Conservation (phyloP, 2,797 vertebrate species). For the Malurus leucopterus region DNA sequence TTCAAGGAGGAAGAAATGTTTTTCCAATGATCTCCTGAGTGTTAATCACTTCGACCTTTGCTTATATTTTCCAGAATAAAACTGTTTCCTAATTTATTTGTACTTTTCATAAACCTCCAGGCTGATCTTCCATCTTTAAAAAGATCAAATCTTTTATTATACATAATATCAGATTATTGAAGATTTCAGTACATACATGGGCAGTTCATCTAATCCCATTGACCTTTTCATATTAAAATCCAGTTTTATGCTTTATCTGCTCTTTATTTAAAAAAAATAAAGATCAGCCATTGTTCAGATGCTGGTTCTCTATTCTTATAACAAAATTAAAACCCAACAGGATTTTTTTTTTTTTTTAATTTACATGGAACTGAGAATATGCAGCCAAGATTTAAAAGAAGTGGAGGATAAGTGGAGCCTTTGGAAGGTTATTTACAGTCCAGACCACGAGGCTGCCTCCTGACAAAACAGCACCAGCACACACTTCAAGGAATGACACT, state of each 20-base stretch:
- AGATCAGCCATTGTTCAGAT: neutral
- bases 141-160: conserved; percentile 45
- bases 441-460: neutral
- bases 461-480: neutral
- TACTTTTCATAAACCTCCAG: conserved; percentile 22
- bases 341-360: neutral
- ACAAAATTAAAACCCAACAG: neutral
- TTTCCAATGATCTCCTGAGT: neutral
- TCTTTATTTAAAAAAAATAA: neutral
- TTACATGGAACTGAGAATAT: neutral
- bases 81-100: conserved; percentile 32
- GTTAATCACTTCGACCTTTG: neutral
- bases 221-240: conserved; percentile 54
- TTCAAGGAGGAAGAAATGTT: neutral
- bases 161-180: conserved; percentile 48
- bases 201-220: conserved; percentile 51
- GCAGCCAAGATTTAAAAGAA: neutral
- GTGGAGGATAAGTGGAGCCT: rapidly evolving
- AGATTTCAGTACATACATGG: conserved; percentile 1
- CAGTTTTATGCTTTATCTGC: conserved; percentile 23
- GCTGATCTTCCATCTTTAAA: conserved; percentile 46
- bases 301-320: neutral
- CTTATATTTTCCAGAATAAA: neutral
- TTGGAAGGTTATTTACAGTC: neutral
- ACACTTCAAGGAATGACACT: no score